Base-by-base conservation (phyloP, 2,113 vertebrate genomes). In the Thamnaconus septentrionalis region DNA sequence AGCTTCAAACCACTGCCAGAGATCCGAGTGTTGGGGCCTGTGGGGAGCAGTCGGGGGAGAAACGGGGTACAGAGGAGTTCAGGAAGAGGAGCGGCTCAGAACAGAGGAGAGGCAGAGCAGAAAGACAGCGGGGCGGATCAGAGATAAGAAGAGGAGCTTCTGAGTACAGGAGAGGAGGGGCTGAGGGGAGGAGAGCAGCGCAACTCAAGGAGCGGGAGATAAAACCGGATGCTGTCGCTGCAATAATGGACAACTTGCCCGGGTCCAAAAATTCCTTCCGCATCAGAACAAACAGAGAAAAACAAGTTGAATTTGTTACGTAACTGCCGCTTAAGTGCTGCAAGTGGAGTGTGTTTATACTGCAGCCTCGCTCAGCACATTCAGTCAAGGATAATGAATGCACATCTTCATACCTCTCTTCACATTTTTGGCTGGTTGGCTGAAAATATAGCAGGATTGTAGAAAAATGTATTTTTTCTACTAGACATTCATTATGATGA, bases 221-320 rank as follows among this genome's bases (percentile, higher is more conserved):
- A 5, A 80, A 88, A 81, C 73, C 81, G 2, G 64, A 83, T 11
- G 63, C 78, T 46, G 77, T 78, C 46, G 3, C 72, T 64, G 79
- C 73, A 41, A 64, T 70, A 61, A 77, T 73, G 49, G 79, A 87
- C 59, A 76, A 76, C 56, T 80, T 87, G 59, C 65, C 74, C 0
- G 64, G 9, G 0, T 66, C 79, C 51, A 89, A 67, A 75, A 59
- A 42, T 11, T 53, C 59, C 9, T 46, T 48, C 7, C n/a, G n/a
- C 41, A 43, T 10, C 18, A 76, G 46, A 61, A 11, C 49, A 3
- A 66, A 57, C 57, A 85, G 72, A 44, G 6, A 42, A 3, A 91
- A 86, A 62, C 84, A 77, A 61, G 88, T 91, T 3, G 85, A 85
- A 9, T 91, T 92, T 85, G 75, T 81, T 48, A 85, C 76, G 56